phyloP scores from a whole-genome alignment of 2,797 vertebrate species.

The Euthynnus affinis region DNA sequence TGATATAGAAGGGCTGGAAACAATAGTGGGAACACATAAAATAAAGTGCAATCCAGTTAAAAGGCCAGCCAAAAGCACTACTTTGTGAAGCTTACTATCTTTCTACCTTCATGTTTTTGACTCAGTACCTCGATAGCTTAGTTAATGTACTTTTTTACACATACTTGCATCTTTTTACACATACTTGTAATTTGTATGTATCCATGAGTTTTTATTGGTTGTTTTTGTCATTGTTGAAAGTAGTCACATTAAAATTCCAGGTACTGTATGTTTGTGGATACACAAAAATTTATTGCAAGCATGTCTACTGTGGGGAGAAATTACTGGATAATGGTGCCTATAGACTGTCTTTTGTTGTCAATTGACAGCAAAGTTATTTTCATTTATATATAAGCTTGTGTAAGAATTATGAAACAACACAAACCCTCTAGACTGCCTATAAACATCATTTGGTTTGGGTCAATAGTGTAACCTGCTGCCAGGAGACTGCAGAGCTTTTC shows the following conservation, averaged over 20 bases:
- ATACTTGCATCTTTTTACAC: too few relatives aligned
- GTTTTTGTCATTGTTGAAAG: too few relatives aligned
- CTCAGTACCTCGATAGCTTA: not conserved
- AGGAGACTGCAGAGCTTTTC: not conserved
- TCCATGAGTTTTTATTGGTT: too few relatives aligned
- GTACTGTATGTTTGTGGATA: too few relatives aligned
- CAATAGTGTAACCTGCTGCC: slow-evolving; percentile 16
- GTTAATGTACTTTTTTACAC: too few relatives aligned
- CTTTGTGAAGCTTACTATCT: not conserved
- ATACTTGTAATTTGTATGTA: too few relatives aligned
- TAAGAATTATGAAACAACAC: not conserved
- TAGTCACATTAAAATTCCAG: too few relatives aligned
- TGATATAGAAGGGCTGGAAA: slow-evolving; percentile 24
- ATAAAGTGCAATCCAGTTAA: slow-evolving; percentile 13
- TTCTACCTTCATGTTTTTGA: not conserved
- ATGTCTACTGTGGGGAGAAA: not conserved
- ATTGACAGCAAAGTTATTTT: not conserved
- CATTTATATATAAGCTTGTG: not conserved
- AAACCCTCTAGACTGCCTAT: not conserved
- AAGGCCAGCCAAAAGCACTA: not conserved
- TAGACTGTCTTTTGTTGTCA: not conserved
- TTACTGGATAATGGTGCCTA: too few relatives aligned
- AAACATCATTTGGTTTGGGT: not conserved
- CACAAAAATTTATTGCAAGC: too few relatives aligned
- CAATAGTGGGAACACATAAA: slow-evolving; percentile 8